phyloP scores from a whole-genome alignment of 2,888 invertebrate genomes.

The Serripes groenlandicus region DNA sequence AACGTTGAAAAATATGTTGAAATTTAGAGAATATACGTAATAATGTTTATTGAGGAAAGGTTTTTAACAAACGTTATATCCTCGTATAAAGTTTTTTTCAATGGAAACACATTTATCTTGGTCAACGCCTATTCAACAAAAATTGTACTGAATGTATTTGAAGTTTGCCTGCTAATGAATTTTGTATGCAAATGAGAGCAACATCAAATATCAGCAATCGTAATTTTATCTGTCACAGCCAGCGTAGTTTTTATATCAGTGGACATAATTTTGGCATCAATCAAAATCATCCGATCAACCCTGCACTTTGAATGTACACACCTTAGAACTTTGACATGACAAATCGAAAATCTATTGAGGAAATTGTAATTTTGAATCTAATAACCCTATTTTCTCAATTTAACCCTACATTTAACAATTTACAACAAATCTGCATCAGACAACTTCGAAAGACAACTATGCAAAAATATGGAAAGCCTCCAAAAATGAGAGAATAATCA shows the following conservation, averaged over 20 bases:
- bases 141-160: slow-evolving; percentile 23
- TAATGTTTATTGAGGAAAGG: not conserved
- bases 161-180: slow-evolving; percentile 47
- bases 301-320: too few relatives aligned
- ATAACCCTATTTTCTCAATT: too few relatives aligned
- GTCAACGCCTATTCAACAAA: slow-evolving; percentile 18
- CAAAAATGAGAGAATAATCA: too few relatives aligned
- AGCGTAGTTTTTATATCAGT: slow-evolving; percentile 15
- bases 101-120: slow-evolving; percentile 37
- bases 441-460: too few relatives aligned
- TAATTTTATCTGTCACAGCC: slow-evolving; percentile 41
- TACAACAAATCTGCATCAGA: too few relatives aligned
- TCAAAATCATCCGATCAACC: slow-evolving; percentile 13
- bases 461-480: too few relatives aligned
- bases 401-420: too few relatives aligned
- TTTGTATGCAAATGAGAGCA: slow-evolving; percentile 49
- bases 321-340: too few relatives aligned
- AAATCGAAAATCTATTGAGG: too few relatives aligned
- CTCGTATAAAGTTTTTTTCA: slow-evolving; percentile 11
- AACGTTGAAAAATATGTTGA: too few relatives aligned
- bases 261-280: slow-evolving; percentile 35
- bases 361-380: too few relatives aligned
- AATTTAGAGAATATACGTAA: too few relatives aligned
- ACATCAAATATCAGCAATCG: slow-evolving; percentile 34
- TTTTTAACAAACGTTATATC: not conserved